Conservation (phyloP, 2,888 invertebrate species). For the Nemapogon koenigi region DNA sequence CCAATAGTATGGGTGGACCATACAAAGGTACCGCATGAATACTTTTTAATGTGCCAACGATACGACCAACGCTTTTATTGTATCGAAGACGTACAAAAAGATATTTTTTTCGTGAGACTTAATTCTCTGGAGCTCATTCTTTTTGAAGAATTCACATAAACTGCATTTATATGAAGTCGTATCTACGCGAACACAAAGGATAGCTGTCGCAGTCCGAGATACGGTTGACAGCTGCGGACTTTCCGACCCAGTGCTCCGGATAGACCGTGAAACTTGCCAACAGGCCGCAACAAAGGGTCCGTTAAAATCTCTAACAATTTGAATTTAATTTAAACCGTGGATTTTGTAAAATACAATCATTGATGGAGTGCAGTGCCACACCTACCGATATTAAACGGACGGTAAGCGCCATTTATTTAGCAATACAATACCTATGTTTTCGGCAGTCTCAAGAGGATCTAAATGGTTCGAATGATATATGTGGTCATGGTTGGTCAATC, state of each 20-base stretch:
- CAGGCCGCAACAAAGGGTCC: conserved; percentile 41
- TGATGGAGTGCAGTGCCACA: conserved; percentile 38
- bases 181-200: conserved; percentile 45
- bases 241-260: conserved; percentile 36
- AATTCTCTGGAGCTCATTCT: conserved; percentile 49
- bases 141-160: conserved; percentile 55
- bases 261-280: conserved; percentile 48
- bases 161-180: conserved; percentile 63
- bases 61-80: conserved; percentile 55
- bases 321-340: conserved; percentile 41
- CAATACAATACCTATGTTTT: conserved; percentile 29
- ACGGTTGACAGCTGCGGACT: conserved; percentile 54
- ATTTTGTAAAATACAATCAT: conserved; percentile 31
- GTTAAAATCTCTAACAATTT: conserved; percentile 42
- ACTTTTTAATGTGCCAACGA: conserved; percentile 64
- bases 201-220: conserved; percentile 43
- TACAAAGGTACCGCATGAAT: conserved; percentile 59
- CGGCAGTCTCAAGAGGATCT: conserved; percentile 37
- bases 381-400: conserved; percentile 38
- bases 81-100: conserved; percentile 40
- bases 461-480: conserved; percentile 40
- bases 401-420: conserved; percentile 30
- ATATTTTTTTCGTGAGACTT: conserved; percentile 44
- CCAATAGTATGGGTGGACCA: conserved; percentile 40
- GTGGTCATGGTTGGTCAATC: conserved; percentile 45